Conservation (phyloP, 2,113 vertebrate genomes). For the Mellivora capensis region DNA sequence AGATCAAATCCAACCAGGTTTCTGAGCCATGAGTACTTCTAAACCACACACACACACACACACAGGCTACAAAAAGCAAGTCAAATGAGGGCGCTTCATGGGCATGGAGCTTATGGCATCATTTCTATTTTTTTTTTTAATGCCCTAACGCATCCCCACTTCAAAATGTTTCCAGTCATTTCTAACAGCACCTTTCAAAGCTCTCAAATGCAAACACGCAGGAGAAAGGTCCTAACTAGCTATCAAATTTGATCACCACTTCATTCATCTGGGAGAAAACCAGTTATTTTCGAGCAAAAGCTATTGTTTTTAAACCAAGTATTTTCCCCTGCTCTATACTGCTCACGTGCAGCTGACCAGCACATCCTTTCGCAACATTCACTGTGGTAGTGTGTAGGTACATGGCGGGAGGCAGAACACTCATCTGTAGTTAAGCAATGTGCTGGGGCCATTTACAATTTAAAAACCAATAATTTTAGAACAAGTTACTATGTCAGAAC, state of each 20-base stretch:
- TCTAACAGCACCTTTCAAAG: neutral
- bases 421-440: slow-evolving; percentile 45
- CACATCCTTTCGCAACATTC: neutral
- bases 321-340: slow-evolving; percentile 8
- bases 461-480: neutral
- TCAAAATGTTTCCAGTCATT: neutral
- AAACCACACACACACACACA: neutral
- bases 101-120: neutral
- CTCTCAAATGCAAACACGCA: slow-evolving; percentile 1
- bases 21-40: neutral
- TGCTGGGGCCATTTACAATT: neutral
- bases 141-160: neutral
- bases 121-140: neutral
- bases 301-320: slow-evolving; percentile 23
- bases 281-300: slow-evolving; percentile 1
- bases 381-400: neutral
- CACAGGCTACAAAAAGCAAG: neutral
- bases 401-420: neutral
- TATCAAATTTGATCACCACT: slow-evolving; percentile 10
- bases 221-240: neutral
- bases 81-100: neutral
- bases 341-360: neutral
- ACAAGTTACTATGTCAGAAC: slow-evolving; percentile 1
- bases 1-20: slow-evolving; percentile 3
- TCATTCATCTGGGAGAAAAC: slow-evolving; percentile 1